A percentile compares a stretch with the other conserved stretches of the same genome.
These are phyloP conservation scores for Pyrgilauda ruficollis DNA, from an alignment of 2,113 vertebrate species.

Conservation along the genomic window DNA sequence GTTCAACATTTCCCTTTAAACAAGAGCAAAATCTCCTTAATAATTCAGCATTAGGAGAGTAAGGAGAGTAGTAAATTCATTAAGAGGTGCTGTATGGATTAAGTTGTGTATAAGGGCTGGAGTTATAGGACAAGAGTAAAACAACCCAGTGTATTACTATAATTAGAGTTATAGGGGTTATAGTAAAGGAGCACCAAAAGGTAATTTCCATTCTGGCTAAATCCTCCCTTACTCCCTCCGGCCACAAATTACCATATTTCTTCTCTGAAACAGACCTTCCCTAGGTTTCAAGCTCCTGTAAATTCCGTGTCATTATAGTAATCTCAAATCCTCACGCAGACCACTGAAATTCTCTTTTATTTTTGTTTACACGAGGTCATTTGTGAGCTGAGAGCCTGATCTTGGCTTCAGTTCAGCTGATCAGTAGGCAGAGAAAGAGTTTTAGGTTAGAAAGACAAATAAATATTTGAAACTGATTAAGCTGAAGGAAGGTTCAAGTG, in stretches of 20 bases:
- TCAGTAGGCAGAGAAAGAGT: conserved; percentile 49
- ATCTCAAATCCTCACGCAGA: conserved; percentile 41
- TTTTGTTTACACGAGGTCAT: conserved; percentile 44
- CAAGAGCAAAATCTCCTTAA: background rate
- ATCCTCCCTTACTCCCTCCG: conserved; percentile 28
- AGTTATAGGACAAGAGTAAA: conserved; percentile 38
- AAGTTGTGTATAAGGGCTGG: background rate
- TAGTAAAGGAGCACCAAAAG: conserved; percentile 40
- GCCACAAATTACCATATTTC: conserved; percentile 67
- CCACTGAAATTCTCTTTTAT: conserved; percentile 33
- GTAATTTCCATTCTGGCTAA: conserved; percentile 67
- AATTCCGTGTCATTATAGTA: conserved; percentile 20
- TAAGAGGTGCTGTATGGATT: conserved; percentile 42
- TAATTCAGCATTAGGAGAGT: conserved; percentile 52
- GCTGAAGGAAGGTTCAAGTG: background rate
- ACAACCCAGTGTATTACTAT: conserved; percentile 31
- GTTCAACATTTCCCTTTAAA: background rate
- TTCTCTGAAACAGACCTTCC: conserved; percentile 52
- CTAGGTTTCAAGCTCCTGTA: conserved; percentile 2
- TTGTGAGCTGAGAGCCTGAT: conserved; percentile 42
- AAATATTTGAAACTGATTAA: conserved; percentile 63
- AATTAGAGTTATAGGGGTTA: conserved; percentile 59
- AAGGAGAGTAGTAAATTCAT: conserved; percentile 64
- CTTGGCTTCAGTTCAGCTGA: conserved; percentile 54
- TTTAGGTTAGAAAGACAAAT: conserved; percentile 31